These are phyloP conservation scores for Brachypteracias leptosomus DNA, from an alignment of 2,113 vertebrate species.

Conservation along the genomic window DNA sequence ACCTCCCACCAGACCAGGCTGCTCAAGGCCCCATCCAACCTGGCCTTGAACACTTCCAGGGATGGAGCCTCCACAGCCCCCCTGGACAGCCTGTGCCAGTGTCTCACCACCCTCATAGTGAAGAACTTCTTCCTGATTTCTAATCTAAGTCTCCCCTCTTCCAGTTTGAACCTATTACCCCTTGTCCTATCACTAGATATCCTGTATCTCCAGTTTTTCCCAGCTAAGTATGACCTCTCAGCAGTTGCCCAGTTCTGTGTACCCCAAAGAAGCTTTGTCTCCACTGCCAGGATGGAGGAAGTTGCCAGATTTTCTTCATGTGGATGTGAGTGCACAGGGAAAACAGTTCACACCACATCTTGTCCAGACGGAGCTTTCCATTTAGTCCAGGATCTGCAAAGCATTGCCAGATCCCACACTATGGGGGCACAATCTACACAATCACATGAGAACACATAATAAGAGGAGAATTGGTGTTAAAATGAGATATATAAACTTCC, in stretches of 20 bases:
- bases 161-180: too few species aligned
- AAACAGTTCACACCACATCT: not conserved
- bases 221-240: not conserved
- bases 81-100: too few species aligned
- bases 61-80: too few species aligned
- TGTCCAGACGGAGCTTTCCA: not conserved
- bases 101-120: too few species aligned
- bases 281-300: not conserved
- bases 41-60: too few species aligned
- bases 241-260: not conserved
- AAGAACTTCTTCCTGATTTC: too few species aligned
- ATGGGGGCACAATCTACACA: rapidly evolving
- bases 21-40: too few species aligned
- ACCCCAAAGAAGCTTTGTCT: not conserved
- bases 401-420: not conserved
- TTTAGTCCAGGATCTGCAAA: not conserved
- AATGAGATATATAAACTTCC: not conserved
- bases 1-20: too few species aligned
- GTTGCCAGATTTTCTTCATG: not conserved
- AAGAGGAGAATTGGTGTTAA: not conserved
- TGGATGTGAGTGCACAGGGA: not conserved
- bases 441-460: not conserved
- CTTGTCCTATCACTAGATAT: too few species aligned
- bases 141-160: too few species aligned
- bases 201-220: not conserved